phyloP scores from a whole-genome alignment of 2,797 vertebrate genomes.

The Mallotus villosus region DNA sequence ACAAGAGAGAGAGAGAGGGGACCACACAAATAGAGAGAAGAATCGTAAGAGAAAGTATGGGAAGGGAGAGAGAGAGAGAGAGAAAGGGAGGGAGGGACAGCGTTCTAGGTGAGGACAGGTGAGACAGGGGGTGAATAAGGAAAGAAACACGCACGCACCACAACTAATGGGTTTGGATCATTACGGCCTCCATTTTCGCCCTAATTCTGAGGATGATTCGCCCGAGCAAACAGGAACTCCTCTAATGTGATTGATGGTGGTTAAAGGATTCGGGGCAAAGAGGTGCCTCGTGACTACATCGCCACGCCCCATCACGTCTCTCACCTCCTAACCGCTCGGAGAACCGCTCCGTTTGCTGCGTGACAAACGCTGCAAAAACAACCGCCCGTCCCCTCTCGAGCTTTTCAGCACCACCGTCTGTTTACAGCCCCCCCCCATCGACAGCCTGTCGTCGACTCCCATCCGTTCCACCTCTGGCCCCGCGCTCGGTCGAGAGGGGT shows the following conservation, averaged over 20 bases:
- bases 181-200: no score
- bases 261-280: neutral
- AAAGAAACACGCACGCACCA: neutral
- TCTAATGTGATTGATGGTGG: slow-evolving; percentile 25
- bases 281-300: neutral
- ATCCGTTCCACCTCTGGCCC: slow-evolving; percentile 46
- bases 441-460: slow-evolving; percentile 23
- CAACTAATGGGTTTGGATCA: no score
- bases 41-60: neutral
- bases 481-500: no score
- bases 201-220: no score
- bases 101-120: neutral
- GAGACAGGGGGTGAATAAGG: neutral
- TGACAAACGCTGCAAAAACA: neutral
- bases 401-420: neutral
- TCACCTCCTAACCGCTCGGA: neutral
- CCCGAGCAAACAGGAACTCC: neutral
- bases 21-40: slow-evolving; percentile 23
- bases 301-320: slow-evolving; percentile 15
- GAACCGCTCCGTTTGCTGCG: neutral
- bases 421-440: slow-evolving; percentile 16
- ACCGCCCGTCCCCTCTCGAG: neutral
- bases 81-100: slow-evolving; percentile 1
- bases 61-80: slow-evolving; percentile 10
- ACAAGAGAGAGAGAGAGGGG: slow-evolving; percentile 31